These are phyloP conservation scores for Pogonomyrmex californicus DNA, from an alignment of 1,140 invertebrate species.

Conservation along the genomic window DNA sequence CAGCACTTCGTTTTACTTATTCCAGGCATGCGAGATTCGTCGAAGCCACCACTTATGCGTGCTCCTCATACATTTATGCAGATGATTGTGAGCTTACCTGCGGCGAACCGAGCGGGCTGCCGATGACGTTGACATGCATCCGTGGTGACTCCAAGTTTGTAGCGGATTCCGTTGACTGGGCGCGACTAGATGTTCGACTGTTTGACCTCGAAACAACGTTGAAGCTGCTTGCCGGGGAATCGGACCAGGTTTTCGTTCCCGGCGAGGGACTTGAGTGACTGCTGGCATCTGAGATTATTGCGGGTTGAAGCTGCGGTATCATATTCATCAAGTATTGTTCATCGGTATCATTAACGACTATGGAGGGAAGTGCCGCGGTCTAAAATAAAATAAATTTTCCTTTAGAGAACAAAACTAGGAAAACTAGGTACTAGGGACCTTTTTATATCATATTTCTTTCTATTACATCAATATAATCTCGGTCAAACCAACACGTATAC, in stretches of 20 bases:
- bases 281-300: conserved; percentile 61
- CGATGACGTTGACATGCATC: conserved; percentile 58
- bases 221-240: conserved; percentile 72
- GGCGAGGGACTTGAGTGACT: conserved; percentile 64
- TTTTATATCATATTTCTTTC: background rate
- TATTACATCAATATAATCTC: background rate
- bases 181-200: conserved; percentile 72
- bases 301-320: conserved; percentile 71
- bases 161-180: conserved; percentile 70
- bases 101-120: conserved; percentile 72
- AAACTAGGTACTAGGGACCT: background rate
- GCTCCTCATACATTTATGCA: conserved; percentile 54
- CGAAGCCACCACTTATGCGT: conserved; percentile 20
- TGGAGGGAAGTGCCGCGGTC: conserved; percentile 60
- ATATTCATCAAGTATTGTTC: conserved; percentile 74
- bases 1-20: background rate
- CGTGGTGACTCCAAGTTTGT: conserved; percentile 54
- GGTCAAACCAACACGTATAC: background rate
- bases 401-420: background rate
- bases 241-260: conserved; percentile 67
- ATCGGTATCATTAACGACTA: conserved; percentile 58
- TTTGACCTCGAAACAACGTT: conserved; percentile 71
- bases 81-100: conserved; percentile 64
- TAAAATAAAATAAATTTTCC: conserved; percentile 34
- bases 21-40: background rate